phyloP scores from a whole-genome alignment of 2,797 vertebrate genomes.

The Thunnus albacares region DNA sequence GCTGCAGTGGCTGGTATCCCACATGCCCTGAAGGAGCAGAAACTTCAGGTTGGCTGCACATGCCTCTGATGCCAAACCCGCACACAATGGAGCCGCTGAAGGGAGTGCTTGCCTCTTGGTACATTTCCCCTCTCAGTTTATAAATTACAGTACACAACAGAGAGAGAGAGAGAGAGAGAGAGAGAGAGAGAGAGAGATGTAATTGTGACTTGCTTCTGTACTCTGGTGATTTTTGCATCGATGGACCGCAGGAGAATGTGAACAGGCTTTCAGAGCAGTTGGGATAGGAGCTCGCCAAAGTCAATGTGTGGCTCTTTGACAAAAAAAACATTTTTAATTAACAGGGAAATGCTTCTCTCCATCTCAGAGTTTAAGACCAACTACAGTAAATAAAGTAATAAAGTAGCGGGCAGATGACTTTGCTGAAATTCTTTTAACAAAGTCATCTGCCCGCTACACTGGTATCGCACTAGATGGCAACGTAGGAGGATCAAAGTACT shows the following conservation, averaged over 20 bases:
- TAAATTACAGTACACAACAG: constrained; percentile 45
- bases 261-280: constrained; percentile 70
- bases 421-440: not conserved
- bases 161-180: constrained; percentile 28
- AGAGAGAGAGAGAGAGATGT: constrained; percentile 50
- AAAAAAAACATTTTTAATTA: constrained; percentile 69
- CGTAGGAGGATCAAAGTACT: constrained; percentile 29
- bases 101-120: constrained; percentile 36
- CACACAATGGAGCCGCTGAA: constrained; percentile 41
- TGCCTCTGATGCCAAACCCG: constrained; percentile 36
- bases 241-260: constrained; percentile 48
- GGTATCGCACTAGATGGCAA: constrained; percentile 16
- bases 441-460: constrained; percentile 24
- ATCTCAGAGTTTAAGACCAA: constrained; percentile 35
- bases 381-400: constrained; percentile 26
- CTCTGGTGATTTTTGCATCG: constrained; percentile 45
- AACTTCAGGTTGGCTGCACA: constrained; percentile 66
- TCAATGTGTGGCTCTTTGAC: constrained; percentile 57
- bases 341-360: constrained; percentile 32
- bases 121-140: constrained; percentile 31
- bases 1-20: constrained; percentile 48
- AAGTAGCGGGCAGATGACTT: constrained; percentile 29
- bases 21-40: constrained; percentile 56
- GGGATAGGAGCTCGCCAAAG: constrained; percentile 59
- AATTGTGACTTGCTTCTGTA: constrained; percentile 49